These are phyloP conservation scores for Pipistrellus pygmaeus DNA, from an alignment of 2,797 vertebrate genomes.

Conservation along the genomic window DNA sequence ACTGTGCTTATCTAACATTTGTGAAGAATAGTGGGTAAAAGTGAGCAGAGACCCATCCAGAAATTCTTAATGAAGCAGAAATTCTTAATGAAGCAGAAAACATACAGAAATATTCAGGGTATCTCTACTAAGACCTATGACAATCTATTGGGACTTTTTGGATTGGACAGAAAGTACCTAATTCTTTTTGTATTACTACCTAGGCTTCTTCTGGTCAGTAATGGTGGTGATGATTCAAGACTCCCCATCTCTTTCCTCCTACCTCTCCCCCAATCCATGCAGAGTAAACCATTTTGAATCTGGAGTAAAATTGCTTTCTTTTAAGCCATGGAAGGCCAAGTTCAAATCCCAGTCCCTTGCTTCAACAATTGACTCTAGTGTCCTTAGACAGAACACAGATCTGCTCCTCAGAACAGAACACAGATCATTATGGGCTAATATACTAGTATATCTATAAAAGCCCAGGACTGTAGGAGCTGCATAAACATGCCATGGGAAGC, in stretches of 20 bases:
- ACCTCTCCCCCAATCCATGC: neutral
- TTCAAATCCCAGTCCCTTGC: neutral
- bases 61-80: conserved; percentile 42
- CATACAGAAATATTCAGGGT: neutral
- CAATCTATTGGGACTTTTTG: neutral
- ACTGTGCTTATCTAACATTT: neutral
- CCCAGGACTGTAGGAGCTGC: neutral
- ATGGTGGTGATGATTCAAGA: neutral
- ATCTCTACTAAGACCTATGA: neutral
- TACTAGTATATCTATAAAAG: neutral
- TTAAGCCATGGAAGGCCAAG: neutral
- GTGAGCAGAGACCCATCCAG: neutral
- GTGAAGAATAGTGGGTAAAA: neutral
- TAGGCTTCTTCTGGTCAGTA: neutral
- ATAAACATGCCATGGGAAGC: neutral
- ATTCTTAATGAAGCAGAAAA: conserved; percentile 25
- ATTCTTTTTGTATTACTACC: neutral
- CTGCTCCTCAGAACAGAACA: neutral
- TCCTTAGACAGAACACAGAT: neutral
- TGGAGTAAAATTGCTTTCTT: conserved; percentile 2
- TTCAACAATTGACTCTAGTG: neutral
- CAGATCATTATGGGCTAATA: neutral
- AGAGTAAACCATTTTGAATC: conserved; percentile 1
- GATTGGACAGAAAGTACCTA: neutral
- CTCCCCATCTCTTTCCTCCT: neutral